A percentile compares a stretch with the other conserved stretches of the same genome.
Conservation (phyloP, 2,113 vertebrate genomes). For the Peromyscus polionotus region DNA sequence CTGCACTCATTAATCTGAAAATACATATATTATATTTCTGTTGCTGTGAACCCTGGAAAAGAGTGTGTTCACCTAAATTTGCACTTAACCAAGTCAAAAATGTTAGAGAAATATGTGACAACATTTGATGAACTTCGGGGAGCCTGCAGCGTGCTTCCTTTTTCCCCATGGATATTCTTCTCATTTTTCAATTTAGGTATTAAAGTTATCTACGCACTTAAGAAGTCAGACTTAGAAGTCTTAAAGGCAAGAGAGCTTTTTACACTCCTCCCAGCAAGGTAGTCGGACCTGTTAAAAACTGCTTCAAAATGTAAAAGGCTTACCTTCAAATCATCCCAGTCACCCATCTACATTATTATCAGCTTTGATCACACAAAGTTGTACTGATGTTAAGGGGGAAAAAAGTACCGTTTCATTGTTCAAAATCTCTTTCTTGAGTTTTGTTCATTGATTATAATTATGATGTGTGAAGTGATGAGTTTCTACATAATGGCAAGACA, state of each 20-base stretch:
- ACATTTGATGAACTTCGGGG: slow-evolving; percentile 84
- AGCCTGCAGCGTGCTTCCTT: slow-evolving; percentile 76
- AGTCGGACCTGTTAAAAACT: slow-evolving; percentile 73
- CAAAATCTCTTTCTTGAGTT: slow-evolving; percentile 52
- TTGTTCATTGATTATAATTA: slow-evolving; percentile 80
- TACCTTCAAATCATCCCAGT: slow-evolving; percentile 28
- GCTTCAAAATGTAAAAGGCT: slow-evolving; percentile 61
- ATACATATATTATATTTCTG: slow-evolving; percentile 73
- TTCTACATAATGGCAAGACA: slow-evolving; percentile 68
- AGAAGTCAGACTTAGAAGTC: slow-evolving; percentile 79
- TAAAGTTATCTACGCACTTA: slow-evolving; percentile 82
- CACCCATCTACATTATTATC: slow-evolving; percentile 28
- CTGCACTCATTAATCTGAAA: slow-evolving; percentile 60
- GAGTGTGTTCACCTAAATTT: slow-evolving; percentile 83
- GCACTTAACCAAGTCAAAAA: slow-evolving; percentile 85
- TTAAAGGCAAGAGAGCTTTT: slow-evolving; percentile 78
- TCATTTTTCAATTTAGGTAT: slow-evolving; percentile 86
- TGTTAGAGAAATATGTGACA: slow-evolving; percentile 85
- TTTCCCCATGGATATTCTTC: slow-evolving; percentile 81
- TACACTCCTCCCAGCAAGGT: background rate
- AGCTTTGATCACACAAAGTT: slow-evolving; percentile 60
- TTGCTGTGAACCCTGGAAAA: slow-evolving; percentile 79
- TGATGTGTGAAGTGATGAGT: slow-evolving; percentile 77
- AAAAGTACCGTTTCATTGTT: slow-evolving; percentile 61
- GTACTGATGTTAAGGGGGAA: slow-evolving; percentile 22